Percentiles rank a stretch among this genome's conserved stretches.
Conservation (phyloP, 2,888 invertebrate species). For the Cylloceria caligata region DNA sequence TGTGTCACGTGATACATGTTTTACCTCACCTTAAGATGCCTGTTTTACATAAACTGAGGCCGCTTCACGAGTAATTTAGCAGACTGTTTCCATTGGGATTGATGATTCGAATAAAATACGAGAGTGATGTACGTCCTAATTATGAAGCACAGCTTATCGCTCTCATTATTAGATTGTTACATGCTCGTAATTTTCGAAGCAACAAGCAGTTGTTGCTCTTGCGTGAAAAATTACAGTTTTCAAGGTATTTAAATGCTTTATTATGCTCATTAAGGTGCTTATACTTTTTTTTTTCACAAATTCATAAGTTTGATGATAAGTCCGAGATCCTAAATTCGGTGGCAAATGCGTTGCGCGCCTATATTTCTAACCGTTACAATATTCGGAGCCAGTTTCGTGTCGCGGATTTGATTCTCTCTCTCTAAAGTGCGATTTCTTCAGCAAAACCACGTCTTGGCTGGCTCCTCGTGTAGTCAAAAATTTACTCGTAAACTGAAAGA, state of each 20-base stretch:
- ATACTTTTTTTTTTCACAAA: not conserved
- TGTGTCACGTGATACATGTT: too few species aligned
- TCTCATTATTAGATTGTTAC: too few species aligned
- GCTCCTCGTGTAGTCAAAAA: slow-evolving; percentile 86
- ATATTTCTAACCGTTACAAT: slow-evolving; percentile 28
- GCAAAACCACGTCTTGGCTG: slow-evolving; percentile 86
- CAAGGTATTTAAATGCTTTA: slow-evolving; percentile 12
- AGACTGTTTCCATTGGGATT: too few species aligned
- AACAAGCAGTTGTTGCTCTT: not conserved
- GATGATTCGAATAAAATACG: too few species aligned
- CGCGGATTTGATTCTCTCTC: slow-evolving; percentile 54
- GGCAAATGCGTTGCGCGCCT: slow-evolving; percentile 21
- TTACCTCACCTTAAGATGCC: too few species aligned
- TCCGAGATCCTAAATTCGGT: slow-evolving; percentile 7
- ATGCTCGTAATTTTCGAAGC: too few species aligned
- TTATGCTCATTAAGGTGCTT: slow-evolving; percentile 8
- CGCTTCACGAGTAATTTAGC: too few species aligned
- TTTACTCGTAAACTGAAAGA: slow-evolving; percentile 82
- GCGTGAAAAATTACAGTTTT: not conserved
- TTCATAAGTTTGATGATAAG: slow-evolving; percentile 14
- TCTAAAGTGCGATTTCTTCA: slow-evolving; percentile 74
- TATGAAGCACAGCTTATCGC: too few species aligned
- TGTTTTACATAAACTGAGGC: too few species aligned
- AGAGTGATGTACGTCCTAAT: too few species aligned
- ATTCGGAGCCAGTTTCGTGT: slow-evolving; percentile 77